Evolutionary conservation across 2,888 invertebrate genomes (phyloP), one percentile per base, ranked within the genome.

Genomic region (Argyresthia goedartella): DNA sequence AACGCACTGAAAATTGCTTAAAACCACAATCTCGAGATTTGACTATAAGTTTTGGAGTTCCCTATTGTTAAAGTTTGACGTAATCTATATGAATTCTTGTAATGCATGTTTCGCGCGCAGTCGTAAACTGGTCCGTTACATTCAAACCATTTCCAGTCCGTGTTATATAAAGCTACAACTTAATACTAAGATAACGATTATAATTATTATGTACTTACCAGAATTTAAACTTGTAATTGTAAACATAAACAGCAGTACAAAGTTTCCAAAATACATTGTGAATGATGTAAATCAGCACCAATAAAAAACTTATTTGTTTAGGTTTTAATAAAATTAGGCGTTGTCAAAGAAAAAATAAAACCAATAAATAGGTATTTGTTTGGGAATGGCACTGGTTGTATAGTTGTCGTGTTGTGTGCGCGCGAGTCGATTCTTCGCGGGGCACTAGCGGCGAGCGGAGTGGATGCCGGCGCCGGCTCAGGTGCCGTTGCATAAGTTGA

Each of bases 401-500:
- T 16, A 25, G 41, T 36, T 49, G 14, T 13, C 1, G 8, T 46
- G 46, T 36, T 48, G 9, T 34, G 41, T 41, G 42, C 25, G 49
- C 49, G 49, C 36, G 36, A 39, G 49, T 25, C 42, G 49, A 25
- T 34, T 8, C 11, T 10, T 25, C 16, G 39, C 25, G 15, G 15
- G 13, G n/a, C 39, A 42, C 49, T 49, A 42, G 42, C 49, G 68
- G 69, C 69, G 67, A 58, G 59, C 62, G 64, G 63, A 62, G 61
- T n/a, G 65, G 62, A 60, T 61, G 61, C 14, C 49, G 16, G 41
- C 55, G 68, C 84, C 84, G 82, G 82, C 82, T 84, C 82, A 84
- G 73, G 68, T 66, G 66, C 66, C 65, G 63, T 43, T 39, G 39
- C 39, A 39, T 39, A 39, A 39, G 15, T 25, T 14, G 13, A 13